Evolutionary conservation across 2,113 vertebrate genomes (phyloP), one percentile per base, ranked within the genome.

Genomic region (Leptodactylus fuscus): DNA sequence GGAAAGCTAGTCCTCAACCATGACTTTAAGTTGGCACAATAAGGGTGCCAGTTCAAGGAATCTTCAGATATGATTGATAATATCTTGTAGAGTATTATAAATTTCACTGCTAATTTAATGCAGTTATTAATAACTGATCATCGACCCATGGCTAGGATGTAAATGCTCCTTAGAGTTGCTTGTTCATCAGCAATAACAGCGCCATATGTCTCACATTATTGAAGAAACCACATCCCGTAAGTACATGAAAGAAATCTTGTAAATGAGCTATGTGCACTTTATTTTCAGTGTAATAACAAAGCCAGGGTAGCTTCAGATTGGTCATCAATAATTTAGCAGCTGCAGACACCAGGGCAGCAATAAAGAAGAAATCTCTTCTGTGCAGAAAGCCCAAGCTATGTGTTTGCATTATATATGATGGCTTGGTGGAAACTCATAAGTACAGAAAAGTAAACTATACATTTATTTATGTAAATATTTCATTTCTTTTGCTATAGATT

Each of bases 261-360:
- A 80, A 55, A 78, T 80, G 22, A 46, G 73, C 55, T 67, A 11
- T 51, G 22, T 65, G 55, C 74, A 69, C 65, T 60, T 29, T 36
- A 46, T 77, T 78, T 67, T 44, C 13, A 22, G 55, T 85, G 53
- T 65, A 78, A 69, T 77, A 78, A 51, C 36, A 44, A 27, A 38
- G 29, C 10, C 55, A 7, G 46, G 27, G 24, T 60, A 62, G 15
- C 36, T 48, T 29, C 81, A 27, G 49, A 71, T 32, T 85, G 84
- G 16, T 46, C 60, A 81, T 85, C 65, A 85, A 85, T 81, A 81
- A 81, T 85, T 80, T 36, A 80, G 27, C 9, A 85, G 49, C 22
- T 81, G 24, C 32, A 80, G 38, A 71, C 80, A 77, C 53, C 65
- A 44, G 27, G 69, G 27, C 34, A 16, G 48, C 74, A 51, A 60